Base-by-base conservation (phyloP, 2,888 invertebrate genomes). In the Pandemis heparana region DNA sequence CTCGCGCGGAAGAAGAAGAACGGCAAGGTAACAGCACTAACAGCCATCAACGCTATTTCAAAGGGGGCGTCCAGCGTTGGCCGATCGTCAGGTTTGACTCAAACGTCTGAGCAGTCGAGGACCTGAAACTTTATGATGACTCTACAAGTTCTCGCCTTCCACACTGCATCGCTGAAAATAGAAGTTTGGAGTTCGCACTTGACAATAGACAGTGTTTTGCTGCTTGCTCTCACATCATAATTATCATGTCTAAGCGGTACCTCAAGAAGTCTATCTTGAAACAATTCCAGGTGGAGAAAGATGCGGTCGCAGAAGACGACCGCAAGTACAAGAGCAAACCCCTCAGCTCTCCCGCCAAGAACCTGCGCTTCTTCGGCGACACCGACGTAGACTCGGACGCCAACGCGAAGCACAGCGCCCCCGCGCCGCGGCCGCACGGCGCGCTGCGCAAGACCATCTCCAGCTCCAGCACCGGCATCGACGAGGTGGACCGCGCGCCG, bases 331-430 rank as follows among this genome's bases (percentile, higher is more conserved):
- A 91, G 72, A 78, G 87, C 0, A 90, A 90, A 48, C 87, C 90
- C 0, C 79, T 90, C 5, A 90, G 87, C 75, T 92, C 92, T 1
- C 95, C 95, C 9, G 95, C 95, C 43, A 97, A 97, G 87, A 97
- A 96, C 90, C 95, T 97, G 12, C 96, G 97, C 66, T 97, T 97
- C 94, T 97, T 97, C 89, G 97, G 97, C 23, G 97, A 97, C 89
- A 97, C 97, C 10, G 97, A 97, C 85, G 95, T 95, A 75, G 97
- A 97, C 81, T 97, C 97, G 12, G 96, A 96, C 84, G 95, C 95
- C 39, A 96, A 95, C 77, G 77, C 90, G 81, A 84, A 94, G 81
- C 88, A 83, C 61, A 81, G 84, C 0, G 79, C 87, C 18, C 80
- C 88, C 12, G 90, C 90, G 75, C 88, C 85, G 46, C 87, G 87